phyloP scores from a whole-genome alignment of 1,140 invertebrate species.

The Diploscapter pachys region DNA sequence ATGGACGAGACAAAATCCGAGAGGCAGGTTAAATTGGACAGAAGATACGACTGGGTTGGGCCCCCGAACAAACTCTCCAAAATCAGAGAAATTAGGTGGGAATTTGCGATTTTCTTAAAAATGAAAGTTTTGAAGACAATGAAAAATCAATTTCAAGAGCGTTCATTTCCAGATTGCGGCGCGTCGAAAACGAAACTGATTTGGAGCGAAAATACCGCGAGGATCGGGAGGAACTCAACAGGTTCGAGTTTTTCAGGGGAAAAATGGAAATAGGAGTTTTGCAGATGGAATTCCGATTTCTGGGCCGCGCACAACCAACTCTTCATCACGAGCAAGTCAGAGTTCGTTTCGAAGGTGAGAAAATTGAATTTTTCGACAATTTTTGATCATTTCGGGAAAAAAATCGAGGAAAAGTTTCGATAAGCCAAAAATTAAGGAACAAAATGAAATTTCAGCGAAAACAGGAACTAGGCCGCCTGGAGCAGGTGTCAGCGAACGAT shows the following conservation, averaged over 20 bases:
- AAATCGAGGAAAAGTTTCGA: not conserved
- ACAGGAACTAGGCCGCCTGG: conserved; percentile 41
- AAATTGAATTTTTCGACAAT: not conserved
- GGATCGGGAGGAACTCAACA: conserved; percentile 46
- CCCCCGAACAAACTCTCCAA: conserved; percentile 49
- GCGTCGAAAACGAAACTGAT: conserved; percentile 46
- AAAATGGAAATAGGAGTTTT: not conserved
- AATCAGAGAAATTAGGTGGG: conserved; percentile 48
- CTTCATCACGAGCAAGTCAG: conserved; percentile 44
- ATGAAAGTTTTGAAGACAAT: not conserved
- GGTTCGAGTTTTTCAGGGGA: not conserved
- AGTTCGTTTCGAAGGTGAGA: conserved; percentile 47
- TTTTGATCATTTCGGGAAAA: no score
- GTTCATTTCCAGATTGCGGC: conserved; percentile 38
- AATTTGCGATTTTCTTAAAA: conserved; percentile 25
- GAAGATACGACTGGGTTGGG: conserved; percentile 53
- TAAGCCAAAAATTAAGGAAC: not conserved
- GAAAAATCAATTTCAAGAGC: conserved; percentile 4
- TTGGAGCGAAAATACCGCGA: conserved; percentile 41
- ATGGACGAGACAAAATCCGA: no score
- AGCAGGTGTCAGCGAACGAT: conserved; percentile 49
- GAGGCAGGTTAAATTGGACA: conserved; percentile 29
- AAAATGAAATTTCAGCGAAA: conserved; percentile 43
- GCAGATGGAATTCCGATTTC: conserved; percentile 45
- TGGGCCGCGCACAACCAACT: conserved; percentile 47